Percentiles rank a stretch among this genome's conserved stretches.
phyloP scores from a whole-genome alignment of 2,888 invertebrate species.

The Hemistola chrysoprasaria region DNA sequence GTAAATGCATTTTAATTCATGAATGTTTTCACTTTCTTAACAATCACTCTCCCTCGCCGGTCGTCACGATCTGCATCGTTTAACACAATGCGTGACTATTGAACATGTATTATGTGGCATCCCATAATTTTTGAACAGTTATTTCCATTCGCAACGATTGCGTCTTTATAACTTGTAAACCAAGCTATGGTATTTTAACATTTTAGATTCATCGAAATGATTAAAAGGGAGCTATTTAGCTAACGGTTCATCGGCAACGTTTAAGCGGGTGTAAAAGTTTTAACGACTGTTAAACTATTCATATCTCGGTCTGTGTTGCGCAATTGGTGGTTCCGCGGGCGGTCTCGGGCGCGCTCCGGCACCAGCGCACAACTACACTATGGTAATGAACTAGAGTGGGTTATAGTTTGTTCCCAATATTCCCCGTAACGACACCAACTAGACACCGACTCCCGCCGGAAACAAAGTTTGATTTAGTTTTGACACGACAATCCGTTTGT shows the following conservation, averaged over 20 bases:
- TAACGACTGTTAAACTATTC: slow-evolving; percentile 36
- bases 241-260: slow-evolving; percentile 5
- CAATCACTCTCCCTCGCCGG: slow-evolving; percentile 54
- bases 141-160: slow-evolving; percentile 32
- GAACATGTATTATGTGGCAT: slow-evolving; percentile 51
- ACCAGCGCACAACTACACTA: slow-evolving; percentile 36
- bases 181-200: slow-evolving; percentile 27
- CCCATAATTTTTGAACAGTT: slow-evolving; percentile 35
- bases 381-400: slow-evolving; percentile 56
- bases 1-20: slow-evolving; percentile 25
- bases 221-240: slow-evolving; percentile 1
- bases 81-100: slow-evolving; percentile 35
- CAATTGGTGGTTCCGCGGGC: slow-evolving; percentile 34
- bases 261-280: slow-evolving; percentile 24
- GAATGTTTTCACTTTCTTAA: slow-evolving; percentile 59
- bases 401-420: slow-evolving; percentile 53
- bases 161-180: slow-evolving; percentile 27
- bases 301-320: slow-evolving; percentile 33
- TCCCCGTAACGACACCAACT: slow-evolving; percentile 47
- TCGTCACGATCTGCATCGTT: slow-evolving; percentile 49
- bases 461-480: slow-evolving; percentile 77
- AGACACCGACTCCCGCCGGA: slow-evolving; percentile 58
- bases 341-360: slow-evolving; percentile 26
- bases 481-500: slow-evolving; percentile 68
- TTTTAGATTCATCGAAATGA: slow-evolving; percentile 5